Base-by-base conservation (phyloP, 1,140 invertebrate species). In the Anadara kagoshimensis region DNA sequence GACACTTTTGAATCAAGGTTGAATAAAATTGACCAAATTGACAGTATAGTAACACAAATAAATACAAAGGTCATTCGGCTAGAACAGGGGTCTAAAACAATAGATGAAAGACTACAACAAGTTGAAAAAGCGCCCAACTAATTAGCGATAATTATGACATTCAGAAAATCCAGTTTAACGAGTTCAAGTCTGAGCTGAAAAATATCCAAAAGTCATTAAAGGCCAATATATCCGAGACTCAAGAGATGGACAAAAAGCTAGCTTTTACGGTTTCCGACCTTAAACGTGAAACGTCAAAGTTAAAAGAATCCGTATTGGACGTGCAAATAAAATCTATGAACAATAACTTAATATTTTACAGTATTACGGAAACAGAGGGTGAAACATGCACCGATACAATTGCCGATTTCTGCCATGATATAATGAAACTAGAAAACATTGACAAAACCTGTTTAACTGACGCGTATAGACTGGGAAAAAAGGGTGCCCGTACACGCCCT, bases 21-120 rank as follows among this genome's bases (percentile, higher is more conserved):
- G 22, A 54, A 54, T 22, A 54, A 54, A 54, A 54, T 54, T 54
- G 53, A 54, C n/a, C 53, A 54, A 54, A 54, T 54, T 54, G 53
- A 54, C 20, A 18, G n/a, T 54, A 1, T 24, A 18, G 53, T 54
- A 12, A 24, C 53, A 18, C 20, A 54, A 22, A 22, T 54, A 11
- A 54, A 24, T 54, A 22, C 53, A 20, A 54, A 54, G 24, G 53
- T 54, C n/a, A 54, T 11, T 20, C 20, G 24, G 12, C 53, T 54
- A 22, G 53, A 54, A 54, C 53, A 54, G 20, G 11, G 20, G 11
- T 22, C 53, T 54, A 22, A 54, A 11, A 54, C 5, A n/a, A 18
- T 49, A 18, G 47, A 49, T 14, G 47, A 24, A 4, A 5, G 54
- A 26, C 24, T 57, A 26, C 22, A 57, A 5, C 54, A 57, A 16